Evolutionary conservation across 2,888 invertebrate species (phyloP), one percentile per base, ranked within the genome.

Genomic region (Cactoblastis cactorum): DNA sequence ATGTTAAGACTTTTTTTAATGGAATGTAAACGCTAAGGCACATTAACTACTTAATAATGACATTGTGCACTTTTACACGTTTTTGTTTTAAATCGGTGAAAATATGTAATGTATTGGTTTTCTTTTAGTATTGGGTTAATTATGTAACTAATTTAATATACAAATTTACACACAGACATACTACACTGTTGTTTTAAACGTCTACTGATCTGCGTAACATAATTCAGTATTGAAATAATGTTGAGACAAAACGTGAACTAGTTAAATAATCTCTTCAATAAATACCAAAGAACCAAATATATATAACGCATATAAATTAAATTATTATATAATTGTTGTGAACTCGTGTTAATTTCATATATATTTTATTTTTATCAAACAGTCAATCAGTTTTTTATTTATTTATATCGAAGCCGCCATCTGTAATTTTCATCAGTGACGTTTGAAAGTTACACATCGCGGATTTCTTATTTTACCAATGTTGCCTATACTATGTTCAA

Each of bases 21-120:
- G 49, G 48, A 41, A 54, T 58, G 41, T 45, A 51, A 57, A 54
- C 45, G 52, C 51, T 62, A 61, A 63, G 72, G 74, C 73, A 72
- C 71, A 53, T 62, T 52, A 65, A 65, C 63, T 76, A 77, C 76
- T 77, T 77, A 76, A 74, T 65, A 50, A 65, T 63, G 55, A 60
- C 58, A 51, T 62, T 52, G 49, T 55, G 58, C 60, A 61, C 53
- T 50, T 57, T 62, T 57, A 52, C 33, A 52, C 38, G 51, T 39
- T 28, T 49, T 55, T 58, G 58, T 59, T 61, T 60, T 62, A 63
- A 57, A 24, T 28, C 14, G 12, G 14, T 24, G 15, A 43, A 28
- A n/a, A n/a, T n/a, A n/a, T 43, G 11, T 28, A 43, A 43, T 41
- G 24, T 24, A 41, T 43, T 43, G 0, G 15, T 28, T 22, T 17